These are phyloP conservation scores for Hydraecia micacea DNA, from an alignment of 2,888 invertebrate species.

Conservation along the genomic window DNA sequence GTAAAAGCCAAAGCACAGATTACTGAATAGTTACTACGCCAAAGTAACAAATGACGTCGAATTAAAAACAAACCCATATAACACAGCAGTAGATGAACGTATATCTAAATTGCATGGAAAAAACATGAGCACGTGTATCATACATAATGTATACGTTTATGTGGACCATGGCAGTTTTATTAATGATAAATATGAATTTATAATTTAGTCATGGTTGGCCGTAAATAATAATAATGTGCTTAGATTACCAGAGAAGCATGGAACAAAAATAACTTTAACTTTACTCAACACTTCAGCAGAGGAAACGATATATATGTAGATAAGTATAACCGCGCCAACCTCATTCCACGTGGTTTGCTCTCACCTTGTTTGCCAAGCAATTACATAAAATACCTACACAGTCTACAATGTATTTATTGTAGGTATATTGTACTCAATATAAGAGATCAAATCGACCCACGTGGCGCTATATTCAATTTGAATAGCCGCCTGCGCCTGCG, in stretches of 20 bases:
- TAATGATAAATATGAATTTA: neutral
- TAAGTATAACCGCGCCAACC: no score
- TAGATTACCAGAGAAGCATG: no score
- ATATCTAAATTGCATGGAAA: constrained; percentile 11
- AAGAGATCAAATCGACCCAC: constrained; percentile 16
- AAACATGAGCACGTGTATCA: constrained; percentile 16
- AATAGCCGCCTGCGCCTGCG: constrained; percentile 6
- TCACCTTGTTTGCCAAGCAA: neutral
- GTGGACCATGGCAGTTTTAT: neutral
- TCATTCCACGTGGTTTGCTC: neutral
- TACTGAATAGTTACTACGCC: no score
- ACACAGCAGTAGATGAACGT: neutral
- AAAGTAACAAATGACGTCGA: constrained; percentile 1
- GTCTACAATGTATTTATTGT: neutral
- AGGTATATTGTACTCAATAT: neutral
- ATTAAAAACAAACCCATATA: neutral
- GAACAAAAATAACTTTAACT: no score
- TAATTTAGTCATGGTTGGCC: neutral
- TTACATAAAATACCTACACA: neutral
- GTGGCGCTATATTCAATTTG: constrained; percentile 27
- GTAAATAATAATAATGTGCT: no score
- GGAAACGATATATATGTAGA: no score
- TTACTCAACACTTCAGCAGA: no score
- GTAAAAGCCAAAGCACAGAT: no score
- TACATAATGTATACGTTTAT: neutral